phyloP scores from a whole-genome alignment of 1,140 invertebrate genomes.

The Amphibalanus amphitrite region DNA sequence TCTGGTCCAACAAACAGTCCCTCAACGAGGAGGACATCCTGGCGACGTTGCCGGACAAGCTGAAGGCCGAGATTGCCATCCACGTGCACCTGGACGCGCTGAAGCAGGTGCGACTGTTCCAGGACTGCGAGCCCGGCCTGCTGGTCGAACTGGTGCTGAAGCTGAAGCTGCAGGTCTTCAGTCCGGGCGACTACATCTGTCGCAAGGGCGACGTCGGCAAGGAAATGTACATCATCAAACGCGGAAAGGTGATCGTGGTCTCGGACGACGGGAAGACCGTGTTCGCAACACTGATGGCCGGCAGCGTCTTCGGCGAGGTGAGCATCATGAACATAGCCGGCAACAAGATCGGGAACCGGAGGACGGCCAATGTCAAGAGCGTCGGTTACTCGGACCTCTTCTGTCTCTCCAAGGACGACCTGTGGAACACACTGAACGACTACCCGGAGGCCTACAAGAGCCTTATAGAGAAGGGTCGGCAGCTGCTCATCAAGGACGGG shows the following conservation, averaged over 20 bases:
- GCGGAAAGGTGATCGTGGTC: constrained; percentile 67
- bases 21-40: constrained; percentile 67
- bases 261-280: constrained; percentile 68
- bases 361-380: constrained; percentile 78
- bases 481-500: constrained; percentile 78
- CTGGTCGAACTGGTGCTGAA: constrained; percentile 84
- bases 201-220: constrained; percentile 90
- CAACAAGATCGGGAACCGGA: constrained; percentile 72
- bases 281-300: constrained; percentile 69
- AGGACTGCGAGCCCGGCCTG: constrained; percentile 86
- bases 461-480: constrained; percentile 73
- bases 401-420: constrained; percentile 70
- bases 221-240: constrained; percentile 92
- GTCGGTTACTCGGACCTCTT: constrained; percentile 85
- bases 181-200: constrained; percentile 90
- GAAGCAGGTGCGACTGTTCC: constrained; percentile 70
- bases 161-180: constrained; percentile 79
- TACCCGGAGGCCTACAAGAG: constrained; percentile 81
- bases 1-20: constrained; percentile 85
- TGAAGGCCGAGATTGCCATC: constrained; percentile 92
- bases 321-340: constrained; percentile 84
- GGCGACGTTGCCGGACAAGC: constrained; percentile 71
- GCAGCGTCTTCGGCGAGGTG: constrained; percentile 78
- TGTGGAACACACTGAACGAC: constrained; percentile 63
- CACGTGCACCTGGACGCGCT: constrained; percentile 87